Evolutionary conservation across 1,140 invertebrate species (phyloP), one percentile per base, ranked within the genome.

Genomic region (Achatina immaculata): DNA sequence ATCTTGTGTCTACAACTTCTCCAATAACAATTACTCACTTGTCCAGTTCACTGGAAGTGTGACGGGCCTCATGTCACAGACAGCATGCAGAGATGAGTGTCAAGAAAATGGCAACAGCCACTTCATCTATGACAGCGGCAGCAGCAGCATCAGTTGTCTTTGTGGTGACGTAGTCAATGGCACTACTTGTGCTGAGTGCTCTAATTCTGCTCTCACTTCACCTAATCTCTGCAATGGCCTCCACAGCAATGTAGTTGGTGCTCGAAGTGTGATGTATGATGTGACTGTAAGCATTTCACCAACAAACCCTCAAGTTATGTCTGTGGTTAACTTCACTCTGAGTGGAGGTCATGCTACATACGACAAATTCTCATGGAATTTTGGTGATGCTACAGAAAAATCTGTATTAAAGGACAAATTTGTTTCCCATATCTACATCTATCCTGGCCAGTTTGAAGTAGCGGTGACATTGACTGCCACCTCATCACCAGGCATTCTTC

Each of bases 1-100:
- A 19, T 80, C 78, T 19, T 80, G 78, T 80, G 78, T 80, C 9
- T 80, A 71, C 42, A 34, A 72, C 48, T 72, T 71, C 69, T 9
- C 42, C 9, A 69, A n/a, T 38, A 11, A 72, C 21, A 71, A 24
- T 28, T 80, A 80, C 48, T 48, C 65, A 1, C 3, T 80, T 14
- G 68, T 72, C 19, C 78, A 72, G 16, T 80, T 71, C 48, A 36
- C 28, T 3, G 16, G 11, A 9, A 9, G 14, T 6, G 40, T 51
- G 28, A 68, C 9, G 14, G 65, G 43, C 31, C 2, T 68, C n/a
- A 1, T 31, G 24, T 55, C 43, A 28, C 14, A 71, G 43, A 19
- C 24, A 66, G 7, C 7, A 40, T 80, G 78, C 68, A 80, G 78
- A 43, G 68, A 80, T n/a, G 24, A 2, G 16, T 80, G 78, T 40